phyloP scores from a whole-genome alignment of 2,888 invertebrate genomes.

The Chirona hameri region DNA sequence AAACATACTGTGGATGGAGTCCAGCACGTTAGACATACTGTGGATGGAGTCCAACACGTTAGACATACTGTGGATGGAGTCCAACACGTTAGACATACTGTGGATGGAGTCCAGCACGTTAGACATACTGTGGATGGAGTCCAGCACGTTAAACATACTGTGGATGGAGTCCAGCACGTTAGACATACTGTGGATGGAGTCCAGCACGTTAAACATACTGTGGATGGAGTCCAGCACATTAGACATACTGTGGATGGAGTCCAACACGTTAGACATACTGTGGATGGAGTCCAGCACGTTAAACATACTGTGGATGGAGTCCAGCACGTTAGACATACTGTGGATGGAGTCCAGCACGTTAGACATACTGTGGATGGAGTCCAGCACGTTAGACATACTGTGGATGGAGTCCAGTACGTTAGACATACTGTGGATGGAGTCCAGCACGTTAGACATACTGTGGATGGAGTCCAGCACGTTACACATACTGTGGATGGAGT shows the following conservation, averaged over 20 bases:
- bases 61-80: conserved; percentile 45
- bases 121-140: conserved; percentile 45
- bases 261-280: conserved; percentile 45
- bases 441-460: conserved; percentile 45
- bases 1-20: conserved; percentile 45
- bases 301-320: conserved; percentile 45
- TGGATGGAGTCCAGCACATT: conserved; percentile 50
- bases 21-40: conserved; percentile 45
- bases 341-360: conserved; percentile 50
- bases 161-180: conserved; percentile 50
- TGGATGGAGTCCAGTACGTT: conserved; percentile 50
- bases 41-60: conserved; percentile 50
- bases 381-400: conserved; percentile 45
- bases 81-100: conserved; percentile 45
- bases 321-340: conserved; percentile 45
- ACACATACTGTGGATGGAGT: conserved; percentile 45
- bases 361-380: conserved; percentile 45
- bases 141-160: conserved; percentile 45
- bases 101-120: conserved; percentile 50
- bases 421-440: conserved; percentile 45
- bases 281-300: conserved; percentile 50
- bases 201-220: conserved; percentile 45
- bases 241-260: conserved; percentile 45
- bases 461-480: conserved; percentile 50
- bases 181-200: conserved; percentile 45